phyloP scores from a whole-genome alignment of 2,888 invertebrate species.

The Plutella xylostella region DNA sequence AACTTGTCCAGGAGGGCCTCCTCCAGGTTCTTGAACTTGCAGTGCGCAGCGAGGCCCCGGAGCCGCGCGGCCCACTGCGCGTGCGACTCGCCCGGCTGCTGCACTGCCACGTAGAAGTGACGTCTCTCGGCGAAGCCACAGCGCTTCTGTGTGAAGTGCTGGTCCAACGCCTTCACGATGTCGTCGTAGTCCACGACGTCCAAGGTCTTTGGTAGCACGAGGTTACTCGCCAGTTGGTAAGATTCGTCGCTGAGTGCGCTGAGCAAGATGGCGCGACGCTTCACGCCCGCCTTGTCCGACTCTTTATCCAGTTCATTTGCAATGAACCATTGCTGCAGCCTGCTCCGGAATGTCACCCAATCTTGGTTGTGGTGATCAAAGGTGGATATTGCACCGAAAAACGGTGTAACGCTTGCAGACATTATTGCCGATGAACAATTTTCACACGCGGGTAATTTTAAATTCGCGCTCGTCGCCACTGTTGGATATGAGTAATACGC shows the following conservation, averaged over 20 bases:
- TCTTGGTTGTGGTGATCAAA: not conserved
- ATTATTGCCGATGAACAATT: no score
- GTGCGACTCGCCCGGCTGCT: constrained; percentile 2
- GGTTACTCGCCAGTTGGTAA: constrained; percentile 9
- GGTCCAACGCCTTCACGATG: not conserved
- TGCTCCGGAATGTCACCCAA: not conserved
- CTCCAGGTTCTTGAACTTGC: constrained; percentile 10
- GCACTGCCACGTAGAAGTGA: constrained; percentile 8
- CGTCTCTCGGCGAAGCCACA: constrained; percentile 11
- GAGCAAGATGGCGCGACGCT: constrained; percentile 3
- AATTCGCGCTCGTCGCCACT: no score
- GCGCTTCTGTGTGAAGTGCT: no score
- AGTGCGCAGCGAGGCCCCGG: constrained; percentile 11
- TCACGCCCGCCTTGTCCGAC: not conserved
- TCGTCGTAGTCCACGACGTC: not conserved
- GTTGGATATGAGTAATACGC: no score
- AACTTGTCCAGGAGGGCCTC: constrained; percentile 8
- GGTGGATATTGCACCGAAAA: no score
- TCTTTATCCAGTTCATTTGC: not conserved
- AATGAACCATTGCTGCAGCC: not conserved
- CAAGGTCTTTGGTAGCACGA: constrained; percentile 2
- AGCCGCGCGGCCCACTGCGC: constrained; percentile 12
- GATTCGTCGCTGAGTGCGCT: constrained; percentile 11
- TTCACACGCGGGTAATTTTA: no score
- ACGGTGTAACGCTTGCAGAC: no score